Base-by-base conservation (phyloP, 2,888 invertebrate genomes). In the Scaptomyza tumidula region DNA sequence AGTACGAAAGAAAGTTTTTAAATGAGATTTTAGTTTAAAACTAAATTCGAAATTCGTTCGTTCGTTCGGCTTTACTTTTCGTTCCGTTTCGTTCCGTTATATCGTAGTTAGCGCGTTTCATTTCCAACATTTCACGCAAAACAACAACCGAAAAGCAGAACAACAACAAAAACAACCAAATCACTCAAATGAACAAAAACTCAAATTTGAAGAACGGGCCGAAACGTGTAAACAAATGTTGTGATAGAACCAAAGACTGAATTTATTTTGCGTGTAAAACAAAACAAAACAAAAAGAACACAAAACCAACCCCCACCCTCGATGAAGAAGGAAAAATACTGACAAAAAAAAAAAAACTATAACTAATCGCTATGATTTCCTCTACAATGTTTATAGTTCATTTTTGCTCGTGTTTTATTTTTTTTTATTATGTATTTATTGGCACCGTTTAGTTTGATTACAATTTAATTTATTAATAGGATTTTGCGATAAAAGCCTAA, bases 161-260 rank as follows among this genome's bases (percentile, higher is more conserved):
- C 53, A 66, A 50, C 45, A 63, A 52, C 39, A 55, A 58, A 50
- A 48, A 31, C 50, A 43, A 46, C 44, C 46, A 48, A 56, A 56
- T 39, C 58, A 76, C 50, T 59, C 45, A 46, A 76, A 54, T 37
- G 13, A 24, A 24, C 24, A 24, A 19, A 19, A 19, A 19, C 19
- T 1, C 2, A 16, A 41, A 41, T 3, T 7, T 35, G 24, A 50
- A 50, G 71, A 81, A 79, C 66, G 77, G 71, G 79, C 79, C 86
- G 84, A 81, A 91, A 90, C 91, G 91, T 91, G 92, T 91, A 91
- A 91, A 91, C 91, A 91, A 92, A 91, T 92, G 92, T 92, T 92
- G 92, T 92, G 92, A 92, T 92, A 92, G 91, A 91, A 91, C 92
- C 92, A 92, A 92, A 92, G 92, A 92, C 92, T 92, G 92, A 92